Base-by-base conservation (phyloP, 1,140 invertebrate species). In the Pseudomyrmex sp. region DNA sequence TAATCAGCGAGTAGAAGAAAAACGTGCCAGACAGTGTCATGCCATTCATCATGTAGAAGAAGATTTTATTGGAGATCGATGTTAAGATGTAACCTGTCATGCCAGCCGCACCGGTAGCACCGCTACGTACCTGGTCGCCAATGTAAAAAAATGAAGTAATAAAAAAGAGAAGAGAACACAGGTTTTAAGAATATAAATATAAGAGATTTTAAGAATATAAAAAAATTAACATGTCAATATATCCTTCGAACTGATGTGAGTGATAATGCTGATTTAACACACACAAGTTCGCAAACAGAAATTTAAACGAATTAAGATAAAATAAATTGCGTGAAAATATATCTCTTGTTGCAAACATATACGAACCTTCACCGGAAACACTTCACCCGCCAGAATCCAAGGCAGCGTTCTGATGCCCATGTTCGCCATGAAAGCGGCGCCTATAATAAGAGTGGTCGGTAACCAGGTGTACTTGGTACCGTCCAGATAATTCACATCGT, bases 321-420 rank as follows among this genome's bases (percentile, higher is more conserved):
- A n/a, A 65, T n/a, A 80, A 18, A 82, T 48, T 70, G 13, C 3
- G 15, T 9, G 7, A 15, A 58, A 1, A 59, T 35, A 35, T 35
- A 35, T 35, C 35, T 35, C 35, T 35, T 7, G 35, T 35, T 35
- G 35, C 35, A 35, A 35, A 35, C 35, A 54, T 50, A 5, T 9
- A 75, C 84, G 44, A 48, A 93, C 92, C 82, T 92, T 75, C 0
- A 89, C 85, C 2, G 93, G 89, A 68, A 93, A 95, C 4, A 97
- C 96, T 92, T 97, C 97, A 23, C 97, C 97, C 50, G 97, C 96
- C 2, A 98, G 94, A 61, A 98, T 95, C 97, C 97, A 98, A 8
- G 97, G 97, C 3, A 98, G 89, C 46, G 97, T 92, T 65, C 96
- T 93, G 18, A 97, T 96, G 0, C 96, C 96, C 2, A 96, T 92